phyloP scores from a whole-genome alignment of 2,888 invertebrate species.

The Melanargia galathea region DNA sequence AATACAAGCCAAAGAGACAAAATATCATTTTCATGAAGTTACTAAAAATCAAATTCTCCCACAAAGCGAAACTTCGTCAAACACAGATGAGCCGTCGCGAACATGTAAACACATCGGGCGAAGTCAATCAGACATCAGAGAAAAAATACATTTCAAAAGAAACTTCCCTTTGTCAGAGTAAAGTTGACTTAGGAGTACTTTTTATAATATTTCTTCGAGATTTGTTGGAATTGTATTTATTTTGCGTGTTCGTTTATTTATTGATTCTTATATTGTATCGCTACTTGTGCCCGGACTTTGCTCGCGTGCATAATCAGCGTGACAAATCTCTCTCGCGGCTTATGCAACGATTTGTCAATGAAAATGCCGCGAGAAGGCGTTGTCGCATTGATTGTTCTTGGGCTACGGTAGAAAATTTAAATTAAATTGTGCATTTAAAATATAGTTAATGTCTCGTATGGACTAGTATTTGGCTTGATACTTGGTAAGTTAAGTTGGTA shows the following conservation, averaged over 20 bases:
- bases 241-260: conserved; percentile 15
- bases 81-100: conserved; percentile 11
- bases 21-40: conserved; percentile 8
- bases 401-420: too few species aligned
- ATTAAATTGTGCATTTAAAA: too few species aligned
- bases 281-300: not conserved
- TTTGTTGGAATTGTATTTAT: conserved; percentile 32
- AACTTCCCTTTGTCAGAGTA: conserved; percentile 28
- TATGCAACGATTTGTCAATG: too few species aligned
- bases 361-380: too few species aligned
- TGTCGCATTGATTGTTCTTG: too few species aligned
- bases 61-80: conserved; percentile 11
- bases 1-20: not conserved
- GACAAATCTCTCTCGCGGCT: too few species aligned
- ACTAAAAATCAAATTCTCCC: conserved; percentile 5
- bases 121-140: conserved; percentile 32
- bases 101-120: conserved; percentile 20
- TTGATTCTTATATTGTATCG: not conserved
- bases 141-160: conserved; percentile 29
- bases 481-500: too few species aligned
- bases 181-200: conserved; percentile 28
- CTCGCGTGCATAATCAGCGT: not conserved
- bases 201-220: conserved; percentile 28
- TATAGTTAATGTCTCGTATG: too few species aligned
- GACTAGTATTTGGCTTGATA: too few species aligned